phyloP scores from a whole-genome alignment of 2,113 vertebrate species.

The Amblyopsis rosae region DNA sequence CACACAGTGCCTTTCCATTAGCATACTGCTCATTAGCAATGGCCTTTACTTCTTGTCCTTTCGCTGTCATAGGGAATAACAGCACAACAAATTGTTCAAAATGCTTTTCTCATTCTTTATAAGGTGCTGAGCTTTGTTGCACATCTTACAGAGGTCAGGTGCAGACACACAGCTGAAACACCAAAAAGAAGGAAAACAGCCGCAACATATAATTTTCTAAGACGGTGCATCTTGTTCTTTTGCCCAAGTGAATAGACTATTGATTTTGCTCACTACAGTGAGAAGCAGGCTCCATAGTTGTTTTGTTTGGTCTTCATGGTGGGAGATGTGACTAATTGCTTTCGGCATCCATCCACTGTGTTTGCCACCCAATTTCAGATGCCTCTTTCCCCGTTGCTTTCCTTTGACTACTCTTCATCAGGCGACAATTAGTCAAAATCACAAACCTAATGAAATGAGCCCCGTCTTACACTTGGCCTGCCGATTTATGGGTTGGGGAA shows the following conservation, averaged over 20 bases:
- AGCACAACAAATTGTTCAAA: background rate
- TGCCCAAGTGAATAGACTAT: constrained; percentile 17
- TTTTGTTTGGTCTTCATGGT: constrained; percentile 20
- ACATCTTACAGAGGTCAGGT: constrained; percentile 4
- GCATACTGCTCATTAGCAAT: background rate
- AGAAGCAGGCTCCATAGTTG: constrained; percentile 9
- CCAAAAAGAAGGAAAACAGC: constrained; percentile 16
- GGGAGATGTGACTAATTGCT: constrained; percentile 23
- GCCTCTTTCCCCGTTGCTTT: background rate
- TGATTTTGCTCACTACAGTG: constrained; percentile 20
- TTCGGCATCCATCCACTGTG: constrained; percentile 12
- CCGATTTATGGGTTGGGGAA: background rate
- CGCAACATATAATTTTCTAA: constrained; percentile 25
- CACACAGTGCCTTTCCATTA: background rate
- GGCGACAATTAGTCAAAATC: background rate
- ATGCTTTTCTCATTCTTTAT: background rate
- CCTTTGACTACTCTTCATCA: background rate
- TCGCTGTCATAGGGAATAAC: background rate
- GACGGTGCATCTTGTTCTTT: constrained; percentile 19
- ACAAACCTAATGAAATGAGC: background rate
- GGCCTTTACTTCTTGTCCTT: background rate
- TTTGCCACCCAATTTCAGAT: background rate
- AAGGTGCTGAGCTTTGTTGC: constrained; percentile 1
- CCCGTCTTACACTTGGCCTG: background rate
- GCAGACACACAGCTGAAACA: background rate